Percentiles rank a stretch among this genome's conserved stretches.
These are phyloP conservation scores for Coregonus sp. DNA, from an alignment of 2,797 vertebrate genomes.

Conservation along the genomic window DNA sequence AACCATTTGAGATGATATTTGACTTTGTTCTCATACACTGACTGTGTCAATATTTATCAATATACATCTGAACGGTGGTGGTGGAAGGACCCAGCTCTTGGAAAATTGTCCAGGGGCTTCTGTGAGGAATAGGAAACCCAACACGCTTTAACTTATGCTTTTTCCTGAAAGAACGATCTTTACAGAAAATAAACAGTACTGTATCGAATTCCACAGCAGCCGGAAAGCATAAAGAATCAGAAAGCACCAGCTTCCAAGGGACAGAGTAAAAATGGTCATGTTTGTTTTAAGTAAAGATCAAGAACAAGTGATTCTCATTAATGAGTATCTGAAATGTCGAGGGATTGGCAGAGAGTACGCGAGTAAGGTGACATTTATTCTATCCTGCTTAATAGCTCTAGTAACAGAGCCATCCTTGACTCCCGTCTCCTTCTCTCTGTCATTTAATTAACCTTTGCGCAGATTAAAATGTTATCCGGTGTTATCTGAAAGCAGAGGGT, in stretches of 20 bases:
- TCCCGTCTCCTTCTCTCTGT: slow-evolving; percentile 45
- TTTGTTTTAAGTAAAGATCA: slow-evolving; percentile 52
- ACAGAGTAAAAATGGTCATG: slow-evolving; percentile 37
- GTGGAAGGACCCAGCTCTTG: background rate
- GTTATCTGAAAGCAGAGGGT: slow-evolving; percentile 35
- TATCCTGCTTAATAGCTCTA: slow-evolving; percentile 27
- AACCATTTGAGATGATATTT: slow-evolving; percentile 10
- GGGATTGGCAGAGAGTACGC: slow-evolving; percentile 17
- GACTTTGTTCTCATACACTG: slow-evolving; percentile 9
- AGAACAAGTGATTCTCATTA: slow-evolving; percentile 51
- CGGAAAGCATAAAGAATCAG: background rate
- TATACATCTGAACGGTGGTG: slow-evolving; percentile 7
- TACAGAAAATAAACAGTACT: slow-evolving; percentile 7
- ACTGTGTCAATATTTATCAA: slow-evolving; percentile 18
- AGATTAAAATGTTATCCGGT: slow-evolving; percentile 54
- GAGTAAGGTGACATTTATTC: slow-evolving; percentile 60
- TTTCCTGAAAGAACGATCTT: background rate
- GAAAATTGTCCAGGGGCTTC: slow-evolving; percentile 1
- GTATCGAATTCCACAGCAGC: slow-evolving; percentile 8
- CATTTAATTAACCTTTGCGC: slow-evolving; percentile 56
- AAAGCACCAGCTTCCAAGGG: slow-evolving; percentile 8
- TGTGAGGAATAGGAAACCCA: background rate
- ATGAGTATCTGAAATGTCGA: slow-evolving; percentile 51
- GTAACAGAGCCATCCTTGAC: slow-evolving; percentile 42
- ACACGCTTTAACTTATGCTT: background rate